These are phyloP conservation scores for Anthoscopus minutus DNA, from an alignment of 2,113 vertebrate genomes.

Conservation along the genomic window DNA sequence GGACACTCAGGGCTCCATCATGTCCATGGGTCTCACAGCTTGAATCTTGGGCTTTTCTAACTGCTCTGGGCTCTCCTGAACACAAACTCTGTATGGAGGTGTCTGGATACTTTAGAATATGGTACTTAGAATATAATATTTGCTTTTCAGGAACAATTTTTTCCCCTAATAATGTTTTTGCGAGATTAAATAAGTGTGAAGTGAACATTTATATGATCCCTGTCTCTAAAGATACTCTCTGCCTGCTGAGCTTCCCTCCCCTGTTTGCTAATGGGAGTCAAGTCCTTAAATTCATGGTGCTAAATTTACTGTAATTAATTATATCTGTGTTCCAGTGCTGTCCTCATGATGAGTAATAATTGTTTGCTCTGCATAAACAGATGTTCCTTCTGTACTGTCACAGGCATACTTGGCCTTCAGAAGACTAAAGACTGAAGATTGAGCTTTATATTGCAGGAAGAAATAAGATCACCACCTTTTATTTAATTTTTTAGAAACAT, in stretches of 20 bases:
- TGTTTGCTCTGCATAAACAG: neutral
- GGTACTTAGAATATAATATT: too few relatives aligned
- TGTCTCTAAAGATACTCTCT: neutral
- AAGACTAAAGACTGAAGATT: neutral
- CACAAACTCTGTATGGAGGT: neutral
- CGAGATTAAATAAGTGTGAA: conserved; percentile 2
- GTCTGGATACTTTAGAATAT: neutral
- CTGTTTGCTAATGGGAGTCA: neutral
- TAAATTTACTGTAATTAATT: conserved; percentile 32
- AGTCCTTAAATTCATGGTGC: conserved; percentile 2
- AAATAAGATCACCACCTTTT: neutral
- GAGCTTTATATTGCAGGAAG: neutral
- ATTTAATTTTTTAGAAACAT: neutral
- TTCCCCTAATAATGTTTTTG: neutral
- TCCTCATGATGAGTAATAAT: neutral
- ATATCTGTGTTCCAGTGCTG: neutral
- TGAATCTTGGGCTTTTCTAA: neutral
- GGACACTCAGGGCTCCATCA: neutral
- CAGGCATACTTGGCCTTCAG: neutral
- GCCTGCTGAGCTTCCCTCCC: neutral
- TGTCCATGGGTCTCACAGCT: neutral
- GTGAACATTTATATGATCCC: neutral
- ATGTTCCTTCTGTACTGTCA: neutral
- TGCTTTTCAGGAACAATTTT: neutral
- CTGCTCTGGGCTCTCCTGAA: neutral